Base-by-base conservation (phyloP, 2,797 vertebrate genomes). In the Balearica regulorum region DNA sequence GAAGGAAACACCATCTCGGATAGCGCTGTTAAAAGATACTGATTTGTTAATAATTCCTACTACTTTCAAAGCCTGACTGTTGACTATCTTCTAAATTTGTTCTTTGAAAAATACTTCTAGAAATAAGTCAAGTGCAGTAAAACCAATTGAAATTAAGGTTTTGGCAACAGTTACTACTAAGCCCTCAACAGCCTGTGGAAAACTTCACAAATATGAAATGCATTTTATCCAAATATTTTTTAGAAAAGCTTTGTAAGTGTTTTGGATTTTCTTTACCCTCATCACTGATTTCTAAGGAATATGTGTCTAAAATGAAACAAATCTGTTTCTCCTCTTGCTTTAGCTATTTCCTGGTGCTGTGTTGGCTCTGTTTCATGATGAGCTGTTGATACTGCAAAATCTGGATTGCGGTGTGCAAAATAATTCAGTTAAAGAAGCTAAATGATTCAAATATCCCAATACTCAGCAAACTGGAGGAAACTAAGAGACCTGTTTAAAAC, bases 371-470 rank as follows among this genome's bases (percentile, higher is more conserved):
- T 69, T 83, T 91, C 80, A 82, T 61, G 89, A 92, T 90, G 94
- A 94, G 77, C 83, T 93, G 95, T 93, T 91, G 96, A 92, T 91
- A 84, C 66, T 90, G 73, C 77, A 95, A 88, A 96, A 88, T 76
- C 72, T 94, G 73, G 46, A 83, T 86, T 86, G 69, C 35, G 43
- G 83, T 93, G 88, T 70, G 75, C 70, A 89, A 84, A 92, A 90
- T 95, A 95, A 82, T 83, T 90, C 79, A 65, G 41, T 86, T 83
- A 93, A 88, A 93, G 76, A 69, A 90, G 25, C 46, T 72, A 69
- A 95, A 64, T 88, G 72, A 94, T 93, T 96, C 91, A 94, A 95
- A 94, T 91, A 97, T 90, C 85, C 72, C 55, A 81, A 53, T 77
- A 73, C 58, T 97, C 94, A 96, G 91, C 94, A 94, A 96, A 93